Conservation (phyloP, 2,797 vertebrate species). For the Parotocinclus haroldoi region DNA sequence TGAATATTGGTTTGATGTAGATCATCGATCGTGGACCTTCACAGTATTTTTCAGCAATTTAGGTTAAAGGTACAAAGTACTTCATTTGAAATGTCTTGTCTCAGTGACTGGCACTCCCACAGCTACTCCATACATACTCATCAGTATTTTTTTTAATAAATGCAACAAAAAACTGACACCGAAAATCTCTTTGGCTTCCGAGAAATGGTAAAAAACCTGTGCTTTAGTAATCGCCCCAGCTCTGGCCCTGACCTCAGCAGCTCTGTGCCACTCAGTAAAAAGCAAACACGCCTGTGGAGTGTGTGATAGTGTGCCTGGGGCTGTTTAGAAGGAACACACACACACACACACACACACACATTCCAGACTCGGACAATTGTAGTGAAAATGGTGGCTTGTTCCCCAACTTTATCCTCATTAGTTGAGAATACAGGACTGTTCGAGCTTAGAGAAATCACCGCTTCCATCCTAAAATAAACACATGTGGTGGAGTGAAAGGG, state of each 20-base stretch:
- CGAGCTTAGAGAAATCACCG: slow-evolving; percentile 37
- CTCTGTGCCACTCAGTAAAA: slow-evolving; percentile 15
- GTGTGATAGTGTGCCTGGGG: slow-evolving; percentile 16
- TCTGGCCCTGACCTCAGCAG: slow-evolving; percentile 25
- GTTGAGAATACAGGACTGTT: slow-evolving; percentile 20
- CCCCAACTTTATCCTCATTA: slow-evolving; percentile 30
- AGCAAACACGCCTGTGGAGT: slow-evolving; percentile 24
- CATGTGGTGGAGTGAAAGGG: slow-evolving; percentile 35
- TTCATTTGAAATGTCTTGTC: too few relatives aligned
- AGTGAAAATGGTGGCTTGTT: slow-evolving; percentile 12
- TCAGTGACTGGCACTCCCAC: too few relatives aligned
- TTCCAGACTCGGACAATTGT: slow-evolving; percentile 18
- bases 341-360: slow-evolving; percentile 14
- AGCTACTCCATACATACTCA: too few relatives aligned
- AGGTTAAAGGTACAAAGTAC: too few relatives aligned
- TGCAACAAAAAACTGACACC: too few relatives aligned
- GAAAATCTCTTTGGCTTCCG: too few relatives aligned
- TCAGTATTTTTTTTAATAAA: too few relatives aligned
- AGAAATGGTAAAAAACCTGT: too few relatives aligned
- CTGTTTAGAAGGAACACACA: slow-evolving; percentile 14
- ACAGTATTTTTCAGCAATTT: too few relatives aligned
- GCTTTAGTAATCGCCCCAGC: slow-evolving; percentile 21
- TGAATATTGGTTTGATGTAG: too few relatives aligned
- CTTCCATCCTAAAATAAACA: slow-evolving; percentile 62
- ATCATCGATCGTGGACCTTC: too few relatives aligned